Evolutionary conservation across 2,888 invertebrate species (phyloP), one percentile per base, ranked within the genome.

Genomic region (Drosophila affinis): DNA sequence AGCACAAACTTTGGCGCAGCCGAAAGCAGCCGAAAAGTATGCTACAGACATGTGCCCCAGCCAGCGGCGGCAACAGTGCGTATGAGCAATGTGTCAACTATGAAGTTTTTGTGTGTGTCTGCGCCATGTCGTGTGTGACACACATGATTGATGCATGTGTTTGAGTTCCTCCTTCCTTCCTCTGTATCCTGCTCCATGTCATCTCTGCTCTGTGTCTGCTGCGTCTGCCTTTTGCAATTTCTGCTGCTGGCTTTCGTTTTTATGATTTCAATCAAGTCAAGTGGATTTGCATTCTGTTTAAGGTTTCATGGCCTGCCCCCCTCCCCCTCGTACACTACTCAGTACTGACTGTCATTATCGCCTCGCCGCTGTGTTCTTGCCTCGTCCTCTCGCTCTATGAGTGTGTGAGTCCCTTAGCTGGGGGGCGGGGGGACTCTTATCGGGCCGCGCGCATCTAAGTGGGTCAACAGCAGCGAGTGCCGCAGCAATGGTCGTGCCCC

Each of bases 191-290:
- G 24, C 46, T 58, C 62, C 59, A 24, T 24, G 75, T 57, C 72
- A 24, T 29, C 10, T 9, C 51, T 55, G 24, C 4, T 24, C 24
- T 53, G 53, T 51, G 21, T 46, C 39, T 63, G 62, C 24, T 53
- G 53, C 48, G 21, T 46, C 39, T 63, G 62, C 72, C 76, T 67
- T 68, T 68, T 65, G 56, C 75, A 81, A 68, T 65, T 67, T 56
- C 48, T 59, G 69, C 57, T 82, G 69, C 78, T 86, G 63, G 62
- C 61, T 24, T 61, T 54, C 57, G 71, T 62, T 78, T 89, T 86
- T 76, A 88, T 75, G 88, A 88, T 88, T 85, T 82, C 83, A 85
- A 85, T 85, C 89, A 89, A 85, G 80, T 75, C 88, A 85, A 85
- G 85, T 85, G 89, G 88, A 86, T 79, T 79, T 88, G 70, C 83